Conservation (phyloP, 2,888 invertebrate genomes). For the Ferdinandea cuprea region DNA sequence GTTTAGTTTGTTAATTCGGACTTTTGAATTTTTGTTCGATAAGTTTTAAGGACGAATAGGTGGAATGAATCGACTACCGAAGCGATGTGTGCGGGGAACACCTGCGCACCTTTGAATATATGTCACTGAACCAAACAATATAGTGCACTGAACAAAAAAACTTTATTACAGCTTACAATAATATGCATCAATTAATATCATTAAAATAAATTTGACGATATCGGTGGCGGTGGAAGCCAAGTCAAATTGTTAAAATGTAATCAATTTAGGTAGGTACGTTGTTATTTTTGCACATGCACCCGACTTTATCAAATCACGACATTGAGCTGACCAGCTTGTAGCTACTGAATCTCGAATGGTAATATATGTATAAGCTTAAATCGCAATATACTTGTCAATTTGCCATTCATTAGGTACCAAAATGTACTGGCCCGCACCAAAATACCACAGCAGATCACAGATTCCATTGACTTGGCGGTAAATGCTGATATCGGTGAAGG, state of each 20-base stretch:
- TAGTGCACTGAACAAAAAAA: too few species aligned
- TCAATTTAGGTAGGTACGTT: conserved; percentile 65
- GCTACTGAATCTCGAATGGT: conserved; percentile 65
- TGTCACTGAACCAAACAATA: too few species aligned
- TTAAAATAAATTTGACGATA: too few species aligned
- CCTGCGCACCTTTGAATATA: too few species aligned
- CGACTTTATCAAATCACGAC: conserved; percentile 70
- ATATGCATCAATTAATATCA: too few species aligned
- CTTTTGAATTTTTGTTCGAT: too few species aligned
- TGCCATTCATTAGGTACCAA: conserved; percentile 58
- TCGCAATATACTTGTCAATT: conserved; percentile 70
- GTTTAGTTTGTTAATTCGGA: too few species aligned
- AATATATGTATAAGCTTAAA: conserved; percentile 53
- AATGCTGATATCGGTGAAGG: conserved; percentile 60
- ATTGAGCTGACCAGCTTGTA: conserved; percentile 50
- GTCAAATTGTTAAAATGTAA: conserved; percentile 2
- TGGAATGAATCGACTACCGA: too few species aligned
- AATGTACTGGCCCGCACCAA: conserved; percentile 25
- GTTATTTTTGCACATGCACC: conserved; percentile 65
- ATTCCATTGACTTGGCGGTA: conserved; percentile 60
- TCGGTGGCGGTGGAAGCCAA: not conserved
- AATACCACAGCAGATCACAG: conserved; percentile 41
- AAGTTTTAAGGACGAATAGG: too few species aligned
- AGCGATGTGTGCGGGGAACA: too few species aligned
- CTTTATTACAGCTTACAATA: too few species aligned